Evolutionary conservation across 2,113 vertebrate genomes (phyloP).

Genomic region (Ibidorhyncha struthersii): DNA sequence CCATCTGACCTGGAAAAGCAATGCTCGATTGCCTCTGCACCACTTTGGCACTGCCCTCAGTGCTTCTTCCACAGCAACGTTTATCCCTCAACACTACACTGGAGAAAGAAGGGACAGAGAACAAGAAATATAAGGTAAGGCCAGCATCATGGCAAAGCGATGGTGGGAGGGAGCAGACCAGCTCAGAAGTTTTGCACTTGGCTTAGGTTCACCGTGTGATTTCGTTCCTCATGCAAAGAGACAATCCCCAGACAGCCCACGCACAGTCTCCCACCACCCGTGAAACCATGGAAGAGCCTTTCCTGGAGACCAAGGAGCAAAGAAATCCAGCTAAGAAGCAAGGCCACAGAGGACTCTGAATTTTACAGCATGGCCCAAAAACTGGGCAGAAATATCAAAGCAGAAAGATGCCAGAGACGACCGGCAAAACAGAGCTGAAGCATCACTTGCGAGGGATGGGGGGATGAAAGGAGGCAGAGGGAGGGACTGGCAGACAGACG

Average conservation of each 20-base stretch:
- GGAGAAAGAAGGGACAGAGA: background rate
- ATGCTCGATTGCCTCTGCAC: background rate
- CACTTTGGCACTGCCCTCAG: background rate
- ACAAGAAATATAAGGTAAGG: background rate
- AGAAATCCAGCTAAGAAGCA: background rate
- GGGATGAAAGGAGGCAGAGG: background rate
- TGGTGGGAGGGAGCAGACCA: background rate
- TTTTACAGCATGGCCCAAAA: background rate
- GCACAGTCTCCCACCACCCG: too few relatives aligned
- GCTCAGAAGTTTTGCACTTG: accelerated
- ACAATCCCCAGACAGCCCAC: background rate
- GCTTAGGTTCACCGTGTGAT: background rate
- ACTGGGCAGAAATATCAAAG: background rate
- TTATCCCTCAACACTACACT: background rate
- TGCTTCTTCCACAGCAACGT: background rate
- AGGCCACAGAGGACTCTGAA: background rate
- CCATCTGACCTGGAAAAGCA: background rate
- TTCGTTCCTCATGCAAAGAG: background rate
- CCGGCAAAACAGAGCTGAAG: background rate
- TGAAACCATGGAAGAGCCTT: background rate
- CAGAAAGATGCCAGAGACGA: background rate
- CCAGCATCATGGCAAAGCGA: background rate
- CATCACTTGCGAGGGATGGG: background rate
- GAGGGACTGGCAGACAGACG: background rate
- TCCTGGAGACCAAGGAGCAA: background rate